Evolutionary conservation across 2,113 vertebrate species (phyloP), one percentile per base, ranked within the genome.

Genomic region (Otocyon megalotis): DNA sequence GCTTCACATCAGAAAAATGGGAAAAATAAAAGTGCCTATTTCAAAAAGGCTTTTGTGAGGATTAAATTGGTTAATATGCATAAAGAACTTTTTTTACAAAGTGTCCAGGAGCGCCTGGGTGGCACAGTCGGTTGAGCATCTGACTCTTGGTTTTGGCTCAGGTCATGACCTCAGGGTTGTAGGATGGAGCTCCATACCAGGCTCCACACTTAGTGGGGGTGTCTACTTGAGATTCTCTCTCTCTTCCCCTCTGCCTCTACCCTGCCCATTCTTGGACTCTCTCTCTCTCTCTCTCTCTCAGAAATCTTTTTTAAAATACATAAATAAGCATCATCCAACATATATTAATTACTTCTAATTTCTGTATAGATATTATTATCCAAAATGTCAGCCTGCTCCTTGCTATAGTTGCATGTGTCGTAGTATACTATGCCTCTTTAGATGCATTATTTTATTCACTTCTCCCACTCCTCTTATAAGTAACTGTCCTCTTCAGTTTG

Each of bases 41-140:
- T 53, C 80, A 53, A 88, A 86, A 94, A 88, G 56, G 20, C 69
- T 87, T 63, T 84, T 92, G 7, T 65, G 37, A 80, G 56, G 71
- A 90, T 58, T 48, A 88, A 54, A 76, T 60, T 81, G 80, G 20
- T 80, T 90, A 83, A 90, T 74, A 63, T 74, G 54, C 80, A 63
- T 50, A 94, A 77, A 72, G 53, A 83, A 88, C n/a, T 48, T 48
- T 74, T n/a, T 43, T 1, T 1, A 65, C 54, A 62, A 86, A 20
- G 80, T 72, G 35, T 72, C 62, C 62, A 28, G 20, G 60, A 11
- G 62, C 10, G 8, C 24, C 62, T 63, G 24, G 62, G 62, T 26
- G 24, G 10, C 62, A 13, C 62, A 63, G 26, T 28, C 10, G 24
- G 62, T 28, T 28, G 10, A 63, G 62, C 11, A 5, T 63, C 62